Conservation (phyloP, 1,140 invertebrate genomes). For the Alviniconcha marisindica region DNA sequence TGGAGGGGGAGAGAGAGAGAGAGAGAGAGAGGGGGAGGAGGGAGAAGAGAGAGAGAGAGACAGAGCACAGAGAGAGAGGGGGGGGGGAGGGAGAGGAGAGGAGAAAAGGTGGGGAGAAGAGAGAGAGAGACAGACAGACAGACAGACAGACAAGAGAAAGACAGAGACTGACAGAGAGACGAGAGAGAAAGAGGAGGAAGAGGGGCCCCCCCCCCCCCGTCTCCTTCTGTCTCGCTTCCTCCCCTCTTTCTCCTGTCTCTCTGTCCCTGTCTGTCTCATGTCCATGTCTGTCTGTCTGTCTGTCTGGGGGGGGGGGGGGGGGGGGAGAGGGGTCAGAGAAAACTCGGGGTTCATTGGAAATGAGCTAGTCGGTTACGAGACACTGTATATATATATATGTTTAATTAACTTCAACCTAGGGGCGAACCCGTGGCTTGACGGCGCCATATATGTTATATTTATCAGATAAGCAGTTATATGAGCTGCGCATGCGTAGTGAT, state of each 20-base stretch:
- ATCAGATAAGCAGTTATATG: neutral
- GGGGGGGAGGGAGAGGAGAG: too few relatives aligned
- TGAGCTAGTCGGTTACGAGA: neutral
- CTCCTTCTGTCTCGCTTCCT: neutral
- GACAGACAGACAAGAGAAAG: neutral
- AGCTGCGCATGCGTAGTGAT: neutral
- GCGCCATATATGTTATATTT: neutral
- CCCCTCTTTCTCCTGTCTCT: neutral
- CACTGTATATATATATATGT: neutral
- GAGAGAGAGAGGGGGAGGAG: neutral
- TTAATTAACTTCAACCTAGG: neutral
- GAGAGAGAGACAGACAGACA: slow-evolving; percentile 17
- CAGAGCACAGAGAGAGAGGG: slow-evolving; percentile 19
- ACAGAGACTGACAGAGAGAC: neutral
- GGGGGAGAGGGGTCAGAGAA: too few relatives aligned
- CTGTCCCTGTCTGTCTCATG: neutral
- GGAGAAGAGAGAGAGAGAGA: neutral
- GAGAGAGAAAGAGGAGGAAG: neutral
- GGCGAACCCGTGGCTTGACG: neutral
- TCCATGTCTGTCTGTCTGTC: too few relatives aligned
- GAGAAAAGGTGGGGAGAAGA: neutral
- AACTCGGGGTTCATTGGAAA: too few relatives aligned
- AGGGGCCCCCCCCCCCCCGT: too few relatives aligned
- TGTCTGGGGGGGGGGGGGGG: too few relatives aligned
- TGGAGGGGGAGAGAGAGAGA: neutral